Conservation (phyloP, 2,888 invertebrate species). For the Ommatoiulus sabulosus region DNA sequence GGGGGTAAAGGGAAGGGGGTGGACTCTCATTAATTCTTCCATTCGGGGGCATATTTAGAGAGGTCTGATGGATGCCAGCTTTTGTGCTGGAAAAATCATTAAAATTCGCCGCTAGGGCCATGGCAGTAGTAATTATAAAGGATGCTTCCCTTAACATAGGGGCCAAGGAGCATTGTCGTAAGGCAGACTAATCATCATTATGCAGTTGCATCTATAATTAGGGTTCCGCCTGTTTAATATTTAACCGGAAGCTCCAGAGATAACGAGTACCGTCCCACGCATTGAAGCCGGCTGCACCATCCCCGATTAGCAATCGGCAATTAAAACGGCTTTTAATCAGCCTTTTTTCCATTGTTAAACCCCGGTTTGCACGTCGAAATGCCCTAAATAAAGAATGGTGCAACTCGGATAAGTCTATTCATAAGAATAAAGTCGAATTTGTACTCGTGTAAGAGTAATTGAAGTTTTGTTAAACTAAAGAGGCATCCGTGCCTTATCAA, state of each 20-base stretch:
- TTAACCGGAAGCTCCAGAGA: not conserved
- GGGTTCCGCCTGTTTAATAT: conserved; percentile 37
- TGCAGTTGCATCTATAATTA: conserved; percentile 32
- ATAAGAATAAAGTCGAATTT: not conserved
- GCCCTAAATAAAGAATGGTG: not conserved
- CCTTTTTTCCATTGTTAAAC: not conserved
- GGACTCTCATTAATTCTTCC: conserved; percentile 25
- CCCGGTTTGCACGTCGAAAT: not conserved
- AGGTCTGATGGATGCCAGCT: conserved; percentile 41
- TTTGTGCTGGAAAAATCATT: conserved; percentile 28
- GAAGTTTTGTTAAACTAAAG: not conserved
- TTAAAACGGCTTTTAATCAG: conserved; percentile 1
- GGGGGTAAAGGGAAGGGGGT: not conserved
- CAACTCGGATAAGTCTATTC: not conserved
- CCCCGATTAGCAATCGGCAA: not conserved
- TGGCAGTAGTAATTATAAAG: conserved; percentile 38
- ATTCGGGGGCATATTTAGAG: conserved; percentile 18
- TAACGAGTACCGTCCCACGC: not conserved
- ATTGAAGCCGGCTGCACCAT: not conserved
- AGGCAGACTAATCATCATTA: conserved; percentile 48
- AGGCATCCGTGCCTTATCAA: not conserved
- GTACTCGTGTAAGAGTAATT: not conserved
- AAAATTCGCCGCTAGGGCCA: conserved; percentile 42
- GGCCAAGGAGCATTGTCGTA: conserved; percentile 28
- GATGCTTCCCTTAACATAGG: conserved; percentile 41